phyloP scores from a whole-genome alignment of 1,140 invertebrate species.

The Phocides pigmalion region DNA sequence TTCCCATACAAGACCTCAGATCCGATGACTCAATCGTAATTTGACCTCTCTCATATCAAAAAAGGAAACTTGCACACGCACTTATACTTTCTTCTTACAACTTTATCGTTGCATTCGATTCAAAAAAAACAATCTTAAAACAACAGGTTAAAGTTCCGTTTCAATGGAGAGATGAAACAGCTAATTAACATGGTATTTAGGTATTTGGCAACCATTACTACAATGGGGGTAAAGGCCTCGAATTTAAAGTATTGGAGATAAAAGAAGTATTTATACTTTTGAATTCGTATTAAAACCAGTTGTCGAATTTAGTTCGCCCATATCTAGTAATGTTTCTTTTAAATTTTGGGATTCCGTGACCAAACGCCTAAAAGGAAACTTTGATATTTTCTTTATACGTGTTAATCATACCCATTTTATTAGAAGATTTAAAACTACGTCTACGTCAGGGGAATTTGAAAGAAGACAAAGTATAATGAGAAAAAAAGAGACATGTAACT shows the following conservation, averaged over 20 bases:
- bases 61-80: slow-evolving; percentile 59
- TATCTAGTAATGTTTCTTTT: too few species aligned
- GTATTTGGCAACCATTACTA: slow-evolving; percentile 9
- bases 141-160: background rate
- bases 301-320: too few species aligned
- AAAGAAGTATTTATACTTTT: too few species aligned
- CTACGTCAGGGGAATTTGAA: too few species aligned
- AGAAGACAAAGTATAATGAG: too few species aligned
- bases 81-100: slow-evolving; percentile 48
- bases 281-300: too few species aligned
- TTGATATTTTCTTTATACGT: too few species aligned
- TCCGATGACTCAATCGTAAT: slow-evolving; percentile 54
- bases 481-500: too few species aligned
- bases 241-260: background rate
- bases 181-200: slow-evolving; percentile 1
- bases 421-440: too few species aligned
- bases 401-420: too few species aligned
- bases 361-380: too few species aligned
- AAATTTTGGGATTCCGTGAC: too few species aligned
- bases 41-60: slow-evolving; percentile 47
- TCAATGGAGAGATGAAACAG: background rate
- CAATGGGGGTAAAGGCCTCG: background rate
- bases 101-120: slow-evolving; percentile 12
- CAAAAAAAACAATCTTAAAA: background rate
- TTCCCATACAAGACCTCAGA: slow-evolving; percentile 47